Evolutionary conservation across 2,113 vertebrate genomes (phyloP).

Genomic region (Erythrolamprus reginae): DNA sequence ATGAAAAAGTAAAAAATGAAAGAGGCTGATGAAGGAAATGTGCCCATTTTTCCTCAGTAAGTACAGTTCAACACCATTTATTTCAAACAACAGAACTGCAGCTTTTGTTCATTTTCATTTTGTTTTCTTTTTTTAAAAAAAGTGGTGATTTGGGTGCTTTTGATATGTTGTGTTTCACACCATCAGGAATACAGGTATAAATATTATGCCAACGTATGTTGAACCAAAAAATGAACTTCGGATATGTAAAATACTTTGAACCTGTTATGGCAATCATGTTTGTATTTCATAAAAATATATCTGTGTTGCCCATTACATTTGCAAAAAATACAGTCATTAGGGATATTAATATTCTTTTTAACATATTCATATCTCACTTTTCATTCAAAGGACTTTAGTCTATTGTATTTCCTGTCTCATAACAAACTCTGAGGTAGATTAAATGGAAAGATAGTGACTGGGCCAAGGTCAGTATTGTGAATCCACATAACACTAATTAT

Average conservation of each 20-base stretch:
- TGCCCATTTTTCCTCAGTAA: constrained; percentile 8
- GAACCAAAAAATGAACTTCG: background rate
- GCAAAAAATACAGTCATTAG: background rate
- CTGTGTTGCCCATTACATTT: background rate
- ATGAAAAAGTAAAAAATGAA: constrained; percentile 47
- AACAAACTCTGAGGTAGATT: background rate
- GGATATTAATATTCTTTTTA: background rate
- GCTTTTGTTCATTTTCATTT: background rate
- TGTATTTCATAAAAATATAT: background rate
- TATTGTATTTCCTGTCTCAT: background rate
- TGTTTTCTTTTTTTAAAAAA: background rate
- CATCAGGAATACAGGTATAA: background rate
- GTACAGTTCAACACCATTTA: constrained; percentile 34
- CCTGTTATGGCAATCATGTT: background rate
- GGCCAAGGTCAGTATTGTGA: background rate
- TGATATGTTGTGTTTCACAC: background rate
- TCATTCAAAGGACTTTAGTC: background rate
- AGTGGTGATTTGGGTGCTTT: constrained; percentile 15
- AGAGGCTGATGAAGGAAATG: constrained; percentile 41
- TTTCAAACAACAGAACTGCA: constrained; percentile 14
- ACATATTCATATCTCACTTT: background rate
- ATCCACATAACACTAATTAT: background rate
- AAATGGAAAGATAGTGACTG: background rate
- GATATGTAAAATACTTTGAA: background rate
- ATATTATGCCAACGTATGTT: background rate